These are phyloP conservation scores for Saccostrea echinata DNA, from an alignment of 1,140 invertebrate genomes.

Conservation along the genomic window DNA sequence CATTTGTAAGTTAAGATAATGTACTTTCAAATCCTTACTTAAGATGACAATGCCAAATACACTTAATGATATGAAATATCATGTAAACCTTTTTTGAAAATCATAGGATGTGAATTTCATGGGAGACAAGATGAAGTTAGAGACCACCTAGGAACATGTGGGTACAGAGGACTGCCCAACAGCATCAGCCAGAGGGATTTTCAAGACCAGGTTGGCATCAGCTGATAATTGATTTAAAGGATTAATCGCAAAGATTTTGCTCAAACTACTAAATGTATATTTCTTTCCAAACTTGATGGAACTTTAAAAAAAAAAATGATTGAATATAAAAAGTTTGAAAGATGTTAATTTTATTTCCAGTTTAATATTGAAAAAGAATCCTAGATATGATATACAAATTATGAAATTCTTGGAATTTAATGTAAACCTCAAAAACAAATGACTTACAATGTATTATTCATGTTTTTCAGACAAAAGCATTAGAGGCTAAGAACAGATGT, in stretches of 20 bases:
- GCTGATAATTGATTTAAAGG: not conserved
- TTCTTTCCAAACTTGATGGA: too few relatives aligned
- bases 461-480: constrained; percentile 54
- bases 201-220: constrained; percentile 55
- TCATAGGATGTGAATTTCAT: constrained; percentile 67
- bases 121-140: constrained; percentile 55
- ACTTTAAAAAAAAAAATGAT: too few relatives aligned
- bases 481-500: constrained; percentile 60
- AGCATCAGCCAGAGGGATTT: constrained; percentile 46
- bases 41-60: not conserved
- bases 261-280: too few relatives aligned
- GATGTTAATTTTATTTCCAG: too few relatives aligned
- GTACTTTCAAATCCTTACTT: too few relatives aligned
- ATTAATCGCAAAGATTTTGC: not conserved
- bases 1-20: too few relatives aligned
- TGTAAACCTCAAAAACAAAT: too few relatives aligned
- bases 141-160: constrained; percentile 61
- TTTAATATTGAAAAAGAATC: too few relatives aligned
- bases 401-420: too few relatives aligned
- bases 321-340: too few relatives aligned
- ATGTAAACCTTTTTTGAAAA: not conserved
- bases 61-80: not conserved
- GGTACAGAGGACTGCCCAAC: constrained; percentile 59
- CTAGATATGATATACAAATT: too few relatives aligned
- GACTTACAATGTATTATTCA: not conserved